Conservation (phyloP, 2,113 vertebrate genomes). For the Oncorhynchus clarkii region DNA sequence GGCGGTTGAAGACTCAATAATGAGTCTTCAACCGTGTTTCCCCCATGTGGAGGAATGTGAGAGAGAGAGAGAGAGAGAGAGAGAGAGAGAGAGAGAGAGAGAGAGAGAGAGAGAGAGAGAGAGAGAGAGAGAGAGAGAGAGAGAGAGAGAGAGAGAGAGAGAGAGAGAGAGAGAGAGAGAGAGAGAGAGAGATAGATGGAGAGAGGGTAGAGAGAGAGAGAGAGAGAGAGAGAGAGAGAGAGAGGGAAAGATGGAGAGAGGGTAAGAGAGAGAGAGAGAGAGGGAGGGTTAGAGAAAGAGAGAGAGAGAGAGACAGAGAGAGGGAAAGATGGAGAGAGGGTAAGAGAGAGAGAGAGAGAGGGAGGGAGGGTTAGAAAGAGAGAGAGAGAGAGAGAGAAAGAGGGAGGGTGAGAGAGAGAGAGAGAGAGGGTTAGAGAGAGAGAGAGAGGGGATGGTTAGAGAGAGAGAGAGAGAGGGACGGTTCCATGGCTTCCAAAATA, state of each 20-base stretch:
- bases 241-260: too few species aligned
- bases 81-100: neutral
- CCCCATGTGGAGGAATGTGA: slow-evolving; percentile 65
- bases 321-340: too few species aligned
- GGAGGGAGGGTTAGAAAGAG: slow-evolving; percentile 12
- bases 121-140: slow-evolving; percentile 46
- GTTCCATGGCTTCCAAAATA: too few species aligned
- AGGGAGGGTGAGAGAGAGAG: too few species aligned
- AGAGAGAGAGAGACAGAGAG: slow-evolving; percentile 3
- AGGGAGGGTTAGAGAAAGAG: slow-evolving; percentile 30
- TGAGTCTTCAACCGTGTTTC: slow-evolving; percentile 51
- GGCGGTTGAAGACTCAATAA: slow-evolving; percentile 44
- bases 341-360: slow-evolving; percentile 48
- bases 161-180: slow-evolving; percentile 4
- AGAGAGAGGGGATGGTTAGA: neutral
- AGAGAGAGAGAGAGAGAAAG: slow-evolving; percentile 2
- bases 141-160: slow-evolving; percentile 33
- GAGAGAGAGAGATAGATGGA: slow-evolving; percentile 44
- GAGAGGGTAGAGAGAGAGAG: slow-evolving; percentile 36
- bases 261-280: slow-evolving; percentile 47
- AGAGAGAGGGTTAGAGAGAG: slow-evolving; percentile 43
- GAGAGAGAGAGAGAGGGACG: slow-evolving; percentile 8
- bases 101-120: slow-evolving; percentile 6
- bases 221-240: slow-evolving; percentile 6
- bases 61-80: slow-evolving; percentile 47